Percentiles rank a stretch among this genome's conserved stretches.
phyloP scores from a whole-genome alignment of 2,113 vertebrate species.

The Acanthochromis polyacanthus region DNA sequence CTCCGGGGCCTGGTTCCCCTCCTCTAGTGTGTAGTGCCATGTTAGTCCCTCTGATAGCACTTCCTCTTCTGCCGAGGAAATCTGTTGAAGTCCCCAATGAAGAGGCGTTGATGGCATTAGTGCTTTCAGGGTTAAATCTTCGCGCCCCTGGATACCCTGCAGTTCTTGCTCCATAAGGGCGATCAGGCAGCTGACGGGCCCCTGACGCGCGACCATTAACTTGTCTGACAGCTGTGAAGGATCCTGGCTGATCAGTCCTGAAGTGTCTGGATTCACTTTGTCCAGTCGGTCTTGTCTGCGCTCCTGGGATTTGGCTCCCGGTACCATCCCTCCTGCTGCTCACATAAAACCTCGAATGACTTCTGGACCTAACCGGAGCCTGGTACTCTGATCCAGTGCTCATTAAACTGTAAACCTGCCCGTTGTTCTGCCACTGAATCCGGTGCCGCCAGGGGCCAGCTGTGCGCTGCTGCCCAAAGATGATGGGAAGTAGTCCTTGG shows the following conservation, averaged over 20 bases:
- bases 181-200: conserved; percentile 53
- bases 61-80: conserved; percentile 21
- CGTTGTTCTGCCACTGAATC: conserved; percentile 86
- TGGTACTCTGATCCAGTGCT: conserved; percentile 85
- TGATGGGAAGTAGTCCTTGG: conserved; percentile 65
- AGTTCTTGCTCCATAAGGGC: conserved; percentile 14
- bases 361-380: conserved; percentile 66
- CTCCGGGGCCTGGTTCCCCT: conserved; percentile 14
- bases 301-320: conserved; percentile 25
- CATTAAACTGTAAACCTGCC: conserved; percentile 82
- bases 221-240: conserved; percentile 19
- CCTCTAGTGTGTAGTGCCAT: conserved; percentile 15
- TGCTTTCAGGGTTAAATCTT: conserved; percentile 17
- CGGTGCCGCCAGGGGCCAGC: conserved; percentile 78
- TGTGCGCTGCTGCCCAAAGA: conserved; percentile 65
- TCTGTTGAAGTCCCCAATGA: conserved; percentile 15
- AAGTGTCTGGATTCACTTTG: conserved; percentile 39
- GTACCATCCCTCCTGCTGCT: conserved; percentile 62
- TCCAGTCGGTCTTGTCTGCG: conserved; percentile 37
- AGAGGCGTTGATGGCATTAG: conserved; percentile 35
- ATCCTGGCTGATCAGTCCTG: conserved; percentile 11
- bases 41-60: conserved; percentile 4
- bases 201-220: conserved; percentile 54
- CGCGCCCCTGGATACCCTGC: conserved; percentile 48
- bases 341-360: conserved; percentile 71